These are phyloP conservation scores for Aulostomus chinensis DNA, from an alignment of 2,797 vertebrate genomes.

Conservation along the genomic window DNA sequence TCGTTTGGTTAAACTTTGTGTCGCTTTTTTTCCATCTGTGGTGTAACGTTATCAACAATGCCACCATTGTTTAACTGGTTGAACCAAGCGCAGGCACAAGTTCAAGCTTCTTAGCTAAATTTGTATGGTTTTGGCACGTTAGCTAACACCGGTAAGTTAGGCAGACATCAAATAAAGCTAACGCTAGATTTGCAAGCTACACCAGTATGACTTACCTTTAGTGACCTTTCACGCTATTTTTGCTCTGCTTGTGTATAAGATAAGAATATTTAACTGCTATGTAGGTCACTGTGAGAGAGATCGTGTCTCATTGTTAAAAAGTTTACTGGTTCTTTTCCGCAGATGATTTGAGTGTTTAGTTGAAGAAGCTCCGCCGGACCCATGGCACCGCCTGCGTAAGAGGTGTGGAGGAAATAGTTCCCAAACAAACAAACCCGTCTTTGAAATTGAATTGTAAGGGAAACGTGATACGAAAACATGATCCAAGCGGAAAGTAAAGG, in stretches of 20 bases:
- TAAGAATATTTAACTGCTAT: no score
- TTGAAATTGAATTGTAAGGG: constrained; percentile 7
- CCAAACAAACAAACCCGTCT: constrained; percentile 22
- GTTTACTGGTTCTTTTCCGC: constrained; percentile 11
- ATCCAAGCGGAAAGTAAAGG: constrained; percentile 91
- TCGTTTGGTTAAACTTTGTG: constrained; percentile 42
- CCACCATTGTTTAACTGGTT: background rate
- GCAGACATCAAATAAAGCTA: constrained; percentile 4
- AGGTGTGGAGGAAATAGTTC: constrained; percentile 28
- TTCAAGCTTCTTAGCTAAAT: background rate
- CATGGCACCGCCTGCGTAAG: constrained; percentile 57
- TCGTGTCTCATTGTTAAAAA: constrained; percentile 16
- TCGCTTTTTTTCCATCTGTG: background rate
- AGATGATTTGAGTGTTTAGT: constrained; percentile 43
- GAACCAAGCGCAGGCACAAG: background rate
- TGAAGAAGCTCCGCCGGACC: constrained; percentile 58
- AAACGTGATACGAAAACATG: constrained; percentile 75
- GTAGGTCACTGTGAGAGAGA: no score
- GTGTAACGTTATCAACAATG: background rate
- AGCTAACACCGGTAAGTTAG: constrained; percentile 13
- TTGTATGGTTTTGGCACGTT: constrained; percentile 14
- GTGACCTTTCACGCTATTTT: no score
- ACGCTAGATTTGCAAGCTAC: background rate
- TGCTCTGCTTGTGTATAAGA: no score
- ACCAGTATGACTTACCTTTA: no score